Conservation (phyloP, 1,140 invertebrate genomes). For the Diorhabda sublineata region DNA sequence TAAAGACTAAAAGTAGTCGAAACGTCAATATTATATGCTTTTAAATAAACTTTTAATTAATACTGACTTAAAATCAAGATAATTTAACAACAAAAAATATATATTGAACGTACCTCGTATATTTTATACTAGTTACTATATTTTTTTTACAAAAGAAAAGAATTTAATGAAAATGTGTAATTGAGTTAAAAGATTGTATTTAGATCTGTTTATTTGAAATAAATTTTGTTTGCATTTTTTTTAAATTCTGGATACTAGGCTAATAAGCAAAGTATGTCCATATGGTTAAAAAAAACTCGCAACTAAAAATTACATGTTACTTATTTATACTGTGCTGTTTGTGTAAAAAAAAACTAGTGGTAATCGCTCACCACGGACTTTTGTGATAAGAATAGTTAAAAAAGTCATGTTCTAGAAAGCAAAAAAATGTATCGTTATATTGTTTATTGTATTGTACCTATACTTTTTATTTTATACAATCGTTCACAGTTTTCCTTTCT, state of each 20-base stretch:
- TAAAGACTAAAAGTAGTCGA: no score
- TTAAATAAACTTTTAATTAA: no score
- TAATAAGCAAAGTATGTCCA: conserved; percentile 42
- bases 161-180: no score
- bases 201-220: background rate
- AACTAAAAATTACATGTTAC: conserved; percentile 46
- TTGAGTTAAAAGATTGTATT: no score
- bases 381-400: conserved; percentile 48
- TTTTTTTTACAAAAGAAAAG: no score
- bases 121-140: no score
- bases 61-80: no score
- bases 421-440: conserved; percentile 46
- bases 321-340: conserved; percentile 48
- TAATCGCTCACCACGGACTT: conserved; percentile 42
- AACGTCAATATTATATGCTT: no score
- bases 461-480: conserved; percentile 46
- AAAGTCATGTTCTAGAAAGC: conserved; percentile 45
- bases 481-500: conserved; percentile 38
- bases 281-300: conserved; percentile 40
- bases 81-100: no score
- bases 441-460: conserved; percentile 47
- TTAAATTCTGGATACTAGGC: background rate
- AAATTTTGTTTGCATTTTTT: background rate
- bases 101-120: no score
- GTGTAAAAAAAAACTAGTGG: conserved; percentile 39